These are phyloP conservation scores for Physella acuta DNA, from an alignment of 1,140 invertebrate genomes.

Conservation along the genomic window DNA sequence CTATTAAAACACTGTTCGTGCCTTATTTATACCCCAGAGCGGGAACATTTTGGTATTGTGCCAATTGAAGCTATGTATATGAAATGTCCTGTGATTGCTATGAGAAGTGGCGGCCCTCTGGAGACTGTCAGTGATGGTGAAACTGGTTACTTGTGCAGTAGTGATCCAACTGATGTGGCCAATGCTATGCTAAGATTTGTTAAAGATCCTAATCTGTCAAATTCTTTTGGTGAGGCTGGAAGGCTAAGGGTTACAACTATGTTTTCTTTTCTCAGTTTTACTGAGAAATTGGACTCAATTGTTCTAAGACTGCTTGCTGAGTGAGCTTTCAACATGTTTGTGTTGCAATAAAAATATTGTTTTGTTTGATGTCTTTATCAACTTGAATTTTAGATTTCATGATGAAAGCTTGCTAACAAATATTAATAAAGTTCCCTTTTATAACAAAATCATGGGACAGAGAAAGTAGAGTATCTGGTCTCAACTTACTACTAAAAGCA, in stretches of 20 bases:
- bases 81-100: constrained; percentile 88
- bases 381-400: no score
- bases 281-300: constrained; percentile 69
- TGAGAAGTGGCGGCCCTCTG: constrained; percentile 90
- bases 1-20: constrained; percentile 75
- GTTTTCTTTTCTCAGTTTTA: constrained; percentile 81
- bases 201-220: constrained; percentile 61
- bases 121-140: constrained; percentile 87
- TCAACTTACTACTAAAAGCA: no score
- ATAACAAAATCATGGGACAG: no score
- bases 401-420: no score
- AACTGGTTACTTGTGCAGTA: constrained; percentile 86
- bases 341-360: no score
- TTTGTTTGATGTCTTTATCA: no score
- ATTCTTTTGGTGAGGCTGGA: constrained; percentile 73
- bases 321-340: no score
- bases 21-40: constrained; percentile 91
- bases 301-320: constrained; percentile 51
- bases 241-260: constrained; percentile 71
- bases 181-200: constrained; percentile 76
- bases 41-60: constrained; percentile 99
- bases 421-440: no score
- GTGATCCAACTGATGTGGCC: constrained; percentile 72
- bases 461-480: no score
- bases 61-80: constrained; percentile 98